A percentile compares a stretch with the other conserved stretches of the same genome.
These are phyloP conservation scores for Cryptotermes secundus DNA, from an alignment of 1,140 invertebrate genomes.

Conservation along the genomic window DNA sequence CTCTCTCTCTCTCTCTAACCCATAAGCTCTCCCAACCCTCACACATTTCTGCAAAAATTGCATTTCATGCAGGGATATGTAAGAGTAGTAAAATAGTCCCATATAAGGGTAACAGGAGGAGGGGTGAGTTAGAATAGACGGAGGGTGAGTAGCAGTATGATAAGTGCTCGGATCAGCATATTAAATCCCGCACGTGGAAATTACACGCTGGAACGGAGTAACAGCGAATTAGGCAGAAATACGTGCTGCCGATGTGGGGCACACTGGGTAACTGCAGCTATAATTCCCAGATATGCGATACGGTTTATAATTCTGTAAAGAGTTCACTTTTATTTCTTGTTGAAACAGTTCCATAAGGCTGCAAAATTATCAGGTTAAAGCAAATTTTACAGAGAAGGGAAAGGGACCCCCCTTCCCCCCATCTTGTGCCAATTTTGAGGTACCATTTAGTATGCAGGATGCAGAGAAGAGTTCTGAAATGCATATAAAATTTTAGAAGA, in stretches of 20 bases:
- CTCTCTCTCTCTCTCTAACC: not conserved
- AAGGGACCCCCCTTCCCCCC: too few species aligned
- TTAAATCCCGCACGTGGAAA: slow-evolving; percentile 31
- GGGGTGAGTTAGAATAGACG: not conserved
- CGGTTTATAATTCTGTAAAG: not conserved
- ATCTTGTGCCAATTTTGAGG: not conserved
- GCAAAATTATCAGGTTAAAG: not conserved
- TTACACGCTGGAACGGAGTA: not conserved
- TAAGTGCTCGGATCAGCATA: slow-evolving; percentile 32
- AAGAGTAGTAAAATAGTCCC: slow-evolving; percentile 15
- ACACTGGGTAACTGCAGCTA: too few species aligned
- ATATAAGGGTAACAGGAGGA: not conserved
- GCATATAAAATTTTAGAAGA: too few species aligned
- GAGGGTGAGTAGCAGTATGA: not conserved
- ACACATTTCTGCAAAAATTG: slow-evolving; percentile 17
- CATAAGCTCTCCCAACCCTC: not conserved
- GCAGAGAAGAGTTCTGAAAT: too few species aligned
- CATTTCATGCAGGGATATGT: slow-evolving; percentile 14
- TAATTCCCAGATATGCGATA: not conserved
- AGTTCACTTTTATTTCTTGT: not conserved
- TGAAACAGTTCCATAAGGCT: not conserved
- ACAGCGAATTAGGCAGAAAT: slow-evolving; percentile 7
- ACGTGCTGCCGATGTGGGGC: too few species aligned
- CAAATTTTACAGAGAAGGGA: not conserved
- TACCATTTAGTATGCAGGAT: not conserved